These are phyloP conservation scores for Suillia variegata DNA, from an alignment of 2,888 invertebrate species.

Conservation along the genomic window DNA sequence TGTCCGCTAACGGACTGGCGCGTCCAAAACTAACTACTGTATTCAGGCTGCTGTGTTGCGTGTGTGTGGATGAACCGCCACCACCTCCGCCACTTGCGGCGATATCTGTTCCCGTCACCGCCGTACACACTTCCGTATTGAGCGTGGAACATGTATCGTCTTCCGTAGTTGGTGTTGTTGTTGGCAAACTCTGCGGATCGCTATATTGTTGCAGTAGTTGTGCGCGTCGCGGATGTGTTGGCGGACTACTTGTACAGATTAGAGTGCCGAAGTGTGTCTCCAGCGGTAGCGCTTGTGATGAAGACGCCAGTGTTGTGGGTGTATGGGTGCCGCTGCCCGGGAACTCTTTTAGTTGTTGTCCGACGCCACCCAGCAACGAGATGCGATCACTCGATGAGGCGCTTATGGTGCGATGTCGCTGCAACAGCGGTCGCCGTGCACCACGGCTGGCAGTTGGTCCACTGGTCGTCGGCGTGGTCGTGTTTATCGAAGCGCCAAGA, in stretches of 20 bases:
- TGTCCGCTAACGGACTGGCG: constrained; percentile 39
- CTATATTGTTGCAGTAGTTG: constrained; percentile 56
- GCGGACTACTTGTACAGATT: constrained; percentile 43
- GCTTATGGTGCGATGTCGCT: constrained; percentile 57
- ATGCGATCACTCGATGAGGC: constrained; percentile 49
- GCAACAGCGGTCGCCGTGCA: constrained; percentile 46
- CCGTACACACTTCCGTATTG: constrained; percentile 53
- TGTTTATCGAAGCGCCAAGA: constrained; percentile 31
- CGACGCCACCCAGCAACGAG: constrained; percentile 43
- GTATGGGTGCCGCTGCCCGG: constrained; percentile 27
- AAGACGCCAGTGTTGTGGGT: constrained; percentile 32
- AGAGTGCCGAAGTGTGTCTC: constrained; percentile 56
- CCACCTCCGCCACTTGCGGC: constrained; percentile 21
- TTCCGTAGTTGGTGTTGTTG: constrained; percentile 54
- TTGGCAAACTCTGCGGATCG: constrained; percentile 54
- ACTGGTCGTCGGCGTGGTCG: not conserved
- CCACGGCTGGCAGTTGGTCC: constrained; percentile 29
- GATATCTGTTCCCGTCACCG: constrained; percentile 23
- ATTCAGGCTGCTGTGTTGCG: constrained; percentile 53
- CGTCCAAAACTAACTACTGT: constrained; percentile 51
- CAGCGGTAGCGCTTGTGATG: constrained; percentile 34
- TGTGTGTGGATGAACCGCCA: constrained; percentile 42
- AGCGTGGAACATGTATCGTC: constrained; percentile 58
- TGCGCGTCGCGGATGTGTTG: constrained; percentile 43
- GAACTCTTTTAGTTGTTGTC: constrained; percentile 46